These are phyloP conservation scores for Cebus imitator DNA, from an alignment of 2,113 vertebrate species.

Conservation along the genomic window DNA sequence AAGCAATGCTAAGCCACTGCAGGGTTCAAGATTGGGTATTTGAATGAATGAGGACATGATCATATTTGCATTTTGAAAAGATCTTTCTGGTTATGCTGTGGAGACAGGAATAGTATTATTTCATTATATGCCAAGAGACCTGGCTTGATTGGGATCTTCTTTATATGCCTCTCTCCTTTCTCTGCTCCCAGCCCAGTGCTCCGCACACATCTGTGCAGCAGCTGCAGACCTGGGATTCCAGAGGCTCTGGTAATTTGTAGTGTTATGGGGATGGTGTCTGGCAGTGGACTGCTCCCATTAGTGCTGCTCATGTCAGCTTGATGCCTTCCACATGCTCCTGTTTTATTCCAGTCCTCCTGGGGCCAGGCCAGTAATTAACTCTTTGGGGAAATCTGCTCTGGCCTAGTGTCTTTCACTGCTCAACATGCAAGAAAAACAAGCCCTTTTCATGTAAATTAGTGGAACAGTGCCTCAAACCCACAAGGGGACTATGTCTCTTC, in stretches of 20 bases:
- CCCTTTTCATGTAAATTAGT: neutral
- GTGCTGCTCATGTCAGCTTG: conserved; percentile 81
- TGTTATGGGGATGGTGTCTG: conserved; percentile 82
- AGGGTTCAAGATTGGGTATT: neutral
- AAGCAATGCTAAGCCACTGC: neutral
- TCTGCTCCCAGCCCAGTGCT: conserved; percentile 16
- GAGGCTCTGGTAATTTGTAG: conserved; percentile 85
- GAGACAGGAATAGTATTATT: conserved; percentile 57
- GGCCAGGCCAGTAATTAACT: conserved; percentile 75
- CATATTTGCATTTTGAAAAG: neutral
- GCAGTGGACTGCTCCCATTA: conserved; percentile 82
- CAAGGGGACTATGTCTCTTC: neutral
- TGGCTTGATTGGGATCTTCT: conserved; percentile 65
- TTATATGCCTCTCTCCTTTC: conserved; percentile 51
- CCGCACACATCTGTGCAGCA: conserved; percentile 82
- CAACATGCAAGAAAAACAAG: conserved; percentile 22
- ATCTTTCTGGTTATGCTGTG: conserved; percentile 18
- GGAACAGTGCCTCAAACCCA: neutral
- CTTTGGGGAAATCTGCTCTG: conserved; percentile 69
- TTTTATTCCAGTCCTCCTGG: conserved; percentile 70
- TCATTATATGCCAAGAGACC: conserved; percentile 69
- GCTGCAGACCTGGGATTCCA: conserved; percentile 83
- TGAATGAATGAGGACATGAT: neutral
- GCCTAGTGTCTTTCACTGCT: conserved; percentile 30
- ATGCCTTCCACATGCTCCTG: conserved; percentile 85